Evolutionary conservation across 2,113 vertebrate species (phyloP).

Genomic region (Aegotheles bennettii): DNA sequence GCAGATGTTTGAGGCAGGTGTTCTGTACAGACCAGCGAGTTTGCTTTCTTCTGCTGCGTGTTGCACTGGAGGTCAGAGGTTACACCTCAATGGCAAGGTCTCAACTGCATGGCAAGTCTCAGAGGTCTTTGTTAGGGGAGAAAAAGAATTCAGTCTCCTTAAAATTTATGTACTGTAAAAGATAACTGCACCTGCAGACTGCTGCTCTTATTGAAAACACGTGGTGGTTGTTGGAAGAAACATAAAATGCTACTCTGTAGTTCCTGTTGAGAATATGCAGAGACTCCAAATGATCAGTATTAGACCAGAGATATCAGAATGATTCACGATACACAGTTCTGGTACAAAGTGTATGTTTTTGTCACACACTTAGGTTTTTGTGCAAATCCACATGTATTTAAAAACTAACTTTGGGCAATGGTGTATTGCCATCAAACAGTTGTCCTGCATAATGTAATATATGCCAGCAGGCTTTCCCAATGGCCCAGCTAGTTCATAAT

Average conservation of each 20-base stretch:
- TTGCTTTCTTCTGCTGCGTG: slow-evolving; percentile 19
- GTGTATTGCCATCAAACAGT: neutral
- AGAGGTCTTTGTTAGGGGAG: slow-evolving; percentile 25
- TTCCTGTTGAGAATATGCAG: slow-evolving; percentile 36
- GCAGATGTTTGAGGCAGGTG: slow-evolving; percentile 66
- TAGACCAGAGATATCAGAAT: neutral
- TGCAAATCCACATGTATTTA: neutral
- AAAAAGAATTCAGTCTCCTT: slow-evolving; percentile 49
- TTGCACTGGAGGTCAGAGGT: slow-evolving; percentile 40
- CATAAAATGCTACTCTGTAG: slow-evolving; percentile 3
- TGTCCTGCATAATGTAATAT: neutral
- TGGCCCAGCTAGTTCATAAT: neutral
- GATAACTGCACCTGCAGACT: slow-evolving; percentile 57
- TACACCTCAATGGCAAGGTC: slow-evolving; percentile 5
- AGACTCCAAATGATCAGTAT: neutral
- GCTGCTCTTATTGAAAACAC: slow-evolving; percentile 61
- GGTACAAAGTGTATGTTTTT: neutral
- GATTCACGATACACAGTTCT: neutral
- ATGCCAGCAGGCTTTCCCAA: neutral
- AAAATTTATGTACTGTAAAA: slow-evolving; percentile 72
- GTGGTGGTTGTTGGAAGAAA: slow-evolving; percentile 14
- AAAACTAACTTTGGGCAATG: neutral
- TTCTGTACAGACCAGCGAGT: neutral
- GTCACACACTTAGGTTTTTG: neutral
- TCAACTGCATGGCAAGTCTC: slow-evolving; percentile 41